These are phyloP conservation scores for Umimayanthus kanabou DNA, from an alignment of 92 coral and sea anemone species.

Conservation along the genomic window DNA sequence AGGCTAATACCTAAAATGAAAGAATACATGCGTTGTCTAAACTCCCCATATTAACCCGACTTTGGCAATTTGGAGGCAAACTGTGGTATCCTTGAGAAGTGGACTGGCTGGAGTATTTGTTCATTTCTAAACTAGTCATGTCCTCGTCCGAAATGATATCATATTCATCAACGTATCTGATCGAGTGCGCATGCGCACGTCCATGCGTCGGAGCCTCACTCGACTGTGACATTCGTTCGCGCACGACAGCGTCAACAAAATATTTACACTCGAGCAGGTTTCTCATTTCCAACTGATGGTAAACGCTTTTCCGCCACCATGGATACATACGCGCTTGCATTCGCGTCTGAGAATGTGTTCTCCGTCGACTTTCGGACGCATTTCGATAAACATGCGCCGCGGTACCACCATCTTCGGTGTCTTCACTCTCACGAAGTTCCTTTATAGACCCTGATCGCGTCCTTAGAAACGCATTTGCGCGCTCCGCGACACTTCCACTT, in stretches of 20 bases:
- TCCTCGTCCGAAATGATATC: conserved; percentile 88
- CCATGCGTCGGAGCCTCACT: conserved; percentile 47
- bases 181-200: conserved; percentile 29
- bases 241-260: conserved; percentile 76
- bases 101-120: conserved; percentile 55
- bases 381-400: background rate
- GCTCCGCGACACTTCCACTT: conserved; percentile 68
- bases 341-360: conserved; percentile 52
- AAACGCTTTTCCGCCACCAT: conserved; percentile 74
- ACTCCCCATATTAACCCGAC: background rate
- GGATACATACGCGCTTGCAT: conserved; percentile 47
- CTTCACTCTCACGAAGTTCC: conserved; percentile 21
- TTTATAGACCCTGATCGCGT: conserved; percentile 46
- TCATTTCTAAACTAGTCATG: conserved; percentile 49
- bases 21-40: background rate
- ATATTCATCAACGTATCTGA: conserved; percentile 67
- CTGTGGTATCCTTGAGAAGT: conserved; percentile 83
- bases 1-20: background rate
- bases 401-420: conserved; percentile 19
- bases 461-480: conserved; percentile 65
- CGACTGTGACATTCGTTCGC: conserved; percentile 68
- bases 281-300: conserved; percentile 77
- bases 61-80: conserved; percentile 46
- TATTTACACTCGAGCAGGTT: conserved; percentile 86
- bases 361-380: conserved; percentile 33